These are phyloP conservation scores for Eolophus roseicapilla DNA, from an alignment of 2,113 vertebrate species.

Conservation along the genomic window DNA sequence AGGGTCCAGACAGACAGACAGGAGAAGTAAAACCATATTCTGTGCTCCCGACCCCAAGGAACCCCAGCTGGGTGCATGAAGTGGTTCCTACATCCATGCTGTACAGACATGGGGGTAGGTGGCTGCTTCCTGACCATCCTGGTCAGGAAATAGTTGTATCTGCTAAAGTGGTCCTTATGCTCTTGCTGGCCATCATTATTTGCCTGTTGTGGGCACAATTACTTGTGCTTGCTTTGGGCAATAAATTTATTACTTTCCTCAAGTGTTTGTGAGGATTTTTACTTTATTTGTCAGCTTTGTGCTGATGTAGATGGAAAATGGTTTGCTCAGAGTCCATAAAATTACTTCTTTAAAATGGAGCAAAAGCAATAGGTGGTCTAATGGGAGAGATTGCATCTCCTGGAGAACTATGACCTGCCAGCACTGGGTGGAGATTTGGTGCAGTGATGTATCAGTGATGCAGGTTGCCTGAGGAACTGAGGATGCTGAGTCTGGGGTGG, in stretches of 20 bases:
- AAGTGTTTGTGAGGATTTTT: neutral
- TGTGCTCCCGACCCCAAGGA: neutral
- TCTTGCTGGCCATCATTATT: neutral
- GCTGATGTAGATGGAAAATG: neutral
- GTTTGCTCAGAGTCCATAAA: neutral
- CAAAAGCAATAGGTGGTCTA: neutral
- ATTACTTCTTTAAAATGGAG: neutral
- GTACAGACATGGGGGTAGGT: neutral
- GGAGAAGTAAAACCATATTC: neutral
- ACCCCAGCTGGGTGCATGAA: neutral
- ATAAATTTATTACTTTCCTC: neutral
- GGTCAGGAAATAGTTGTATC: neutral
- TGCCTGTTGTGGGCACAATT: neutral
- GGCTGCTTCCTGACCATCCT: neutral
- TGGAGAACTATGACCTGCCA: fast-evolving
- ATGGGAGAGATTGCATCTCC: neutral
- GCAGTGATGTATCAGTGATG: neutral
- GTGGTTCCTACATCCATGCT: neutral
- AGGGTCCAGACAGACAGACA: neutral
- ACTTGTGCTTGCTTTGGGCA: neutral
- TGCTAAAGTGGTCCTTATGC: neutral
- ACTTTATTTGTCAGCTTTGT: neutral
- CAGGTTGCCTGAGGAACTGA: neutral
- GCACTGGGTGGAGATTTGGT: neutral
- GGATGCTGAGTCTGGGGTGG: neutral